phyloP scores from a whole-genome alignment of 2,888 invertebrate genomes.

The Hydrotaea diabolus region DNA sequence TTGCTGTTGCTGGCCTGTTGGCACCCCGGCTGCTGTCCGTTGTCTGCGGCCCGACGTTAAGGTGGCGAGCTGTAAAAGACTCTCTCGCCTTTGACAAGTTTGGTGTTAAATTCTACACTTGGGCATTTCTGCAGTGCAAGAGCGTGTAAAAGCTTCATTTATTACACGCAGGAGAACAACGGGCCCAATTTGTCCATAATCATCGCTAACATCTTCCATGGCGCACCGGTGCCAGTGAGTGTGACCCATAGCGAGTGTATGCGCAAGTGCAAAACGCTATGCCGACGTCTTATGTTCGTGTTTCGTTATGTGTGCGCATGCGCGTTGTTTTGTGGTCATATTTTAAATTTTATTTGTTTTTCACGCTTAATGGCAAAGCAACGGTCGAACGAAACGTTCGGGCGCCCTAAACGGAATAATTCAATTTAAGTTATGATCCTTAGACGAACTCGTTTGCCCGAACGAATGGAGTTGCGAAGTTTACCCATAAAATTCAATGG shows the following conservation, averaged over 20 bases:
- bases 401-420: constrained; percentile 44
- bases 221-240: not conserved
- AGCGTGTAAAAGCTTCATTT: constrained; percentile 61
- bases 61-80: not conserved
- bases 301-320: not conserved
- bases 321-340: not conserved
- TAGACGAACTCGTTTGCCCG: constrained; percentile 33
- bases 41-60: not conserved
- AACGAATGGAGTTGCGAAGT: not conserved
- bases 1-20: not conserved
- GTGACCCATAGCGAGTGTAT: constrained; percentile 3
- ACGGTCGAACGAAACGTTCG: not conserved
- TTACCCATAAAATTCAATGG: not conserved
- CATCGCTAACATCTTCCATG: constrained; percentile 16
- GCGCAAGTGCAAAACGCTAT: not conserved
- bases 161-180: constrained; percentile 45
- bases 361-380: not conserved
- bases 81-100: constrained; percentile 54
- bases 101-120: constrained; percentile 66
- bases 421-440: constrained; percentile 58
- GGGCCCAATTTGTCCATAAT: constrained; percentile 46
- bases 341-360: constrained; percentile 59
- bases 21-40: not conserved
- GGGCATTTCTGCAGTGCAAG: constrained; percentile 16
- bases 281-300: not conserved